Percentiles rank a stretch among this genome's conserved stretches.
Evolutionary conservation across 2,113 vertebrate genomes (phyloP).

Genomic region (Mormyrus iriodes): DNA sequence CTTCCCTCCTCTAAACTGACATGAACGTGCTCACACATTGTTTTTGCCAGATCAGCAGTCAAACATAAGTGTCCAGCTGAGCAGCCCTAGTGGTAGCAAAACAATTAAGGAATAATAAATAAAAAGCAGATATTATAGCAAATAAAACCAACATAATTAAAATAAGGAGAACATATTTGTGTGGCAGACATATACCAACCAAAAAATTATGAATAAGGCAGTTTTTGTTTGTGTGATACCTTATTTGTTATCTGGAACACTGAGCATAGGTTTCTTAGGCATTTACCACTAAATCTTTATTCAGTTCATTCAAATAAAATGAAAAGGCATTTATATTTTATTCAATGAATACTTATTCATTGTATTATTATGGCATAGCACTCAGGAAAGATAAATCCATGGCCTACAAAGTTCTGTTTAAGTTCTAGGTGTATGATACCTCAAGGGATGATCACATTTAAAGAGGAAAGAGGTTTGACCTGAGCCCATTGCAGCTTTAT

Average conservation of each 20-base stretch:
- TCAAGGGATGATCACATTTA: neutral
- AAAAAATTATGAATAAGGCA: neutral
- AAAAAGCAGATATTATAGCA: neutral
- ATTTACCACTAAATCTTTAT: neutral
- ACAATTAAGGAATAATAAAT: neutral
- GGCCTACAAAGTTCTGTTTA: neutral
- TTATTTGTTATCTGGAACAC: neutral
- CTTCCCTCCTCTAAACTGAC: neutral
- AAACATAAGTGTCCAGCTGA: neutral
- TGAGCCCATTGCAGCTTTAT: neutral
- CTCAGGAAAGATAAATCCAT: neutral
- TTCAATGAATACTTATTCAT: neutral
- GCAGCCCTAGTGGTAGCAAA: neutral
- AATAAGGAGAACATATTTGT: neutral
- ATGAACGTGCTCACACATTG: neutral
- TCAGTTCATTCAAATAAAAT: neutral
- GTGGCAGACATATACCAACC: neutral
- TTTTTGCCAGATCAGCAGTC: neutral
- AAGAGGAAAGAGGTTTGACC: neutral
- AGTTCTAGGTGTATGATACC: neutral
- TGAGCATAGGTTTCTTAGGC: neutral
- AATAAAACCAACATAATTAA: neutral
- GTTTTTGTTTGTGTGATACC: neutral
- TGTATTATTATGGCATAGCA: neutral
- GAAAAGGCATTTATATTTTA: neutral